Conservation (phyloP, 2,888 invertebrate genomes). For the Nasonovia ribisnigri region DNA sequence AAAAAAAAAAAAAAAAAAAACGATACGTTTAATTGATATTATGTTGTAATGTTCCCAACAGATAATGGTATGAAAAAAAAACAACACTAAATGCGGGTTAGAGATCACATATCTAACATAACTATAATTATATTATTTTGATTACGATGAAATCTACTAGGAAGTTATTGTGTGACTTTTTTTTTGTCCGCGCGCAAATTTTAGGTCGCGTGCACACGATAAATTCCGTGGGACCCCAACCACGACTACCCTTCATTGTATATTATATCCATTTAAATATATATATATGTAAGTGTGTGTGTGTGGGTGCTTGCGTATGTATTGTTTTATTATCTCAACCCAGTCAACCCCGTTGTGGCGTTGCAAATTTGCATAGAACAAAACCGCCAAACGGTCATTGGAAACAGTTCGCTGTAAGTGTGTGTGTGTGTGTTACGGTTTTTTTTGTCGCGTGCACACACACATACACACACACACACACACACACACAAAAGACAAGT, state of each 20-base stretch:
- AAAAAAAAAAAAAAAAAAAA: neutral
- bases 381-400: constrained; percentile 61
- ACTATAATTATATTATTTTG: neutral
- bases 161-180: neutral
- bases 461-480: too few relatives aligned
- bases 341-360: constrained; percentile 9
- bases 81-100: neutral
- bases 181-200: constrained; percentile 10
- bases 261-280: constrained; percentile 5
- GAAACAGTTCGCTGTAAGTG: constrained; percentile 38
- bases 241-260: neutral
- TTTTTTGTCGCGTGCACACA: neutral
- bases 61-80: neutral
- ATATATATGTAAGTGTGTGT: neutral
- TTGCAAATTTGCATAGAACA: constrained; percentile 53
- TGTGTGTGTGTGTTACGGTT: neutral
- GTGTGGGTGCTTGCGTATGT: neutral
- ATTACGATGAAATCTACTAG: neutral
- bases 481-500: constrained; percentile 15
- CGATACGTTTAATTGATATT: neutral
- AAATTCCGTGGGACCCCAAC: constrained; percentile 25
- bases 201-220: constrained; percentile 38
- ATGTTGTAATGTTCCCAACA: neutral
- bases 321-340: constrained; percentile 58
- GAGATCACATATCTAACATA: neutral